A percentile compares a stretch with the other conserved stretches of the same genome.
Evolutionary conservation across 2,113 vertebrate species (phyloP).

Genomic region (Nyctibius bracteatus): DNA sequence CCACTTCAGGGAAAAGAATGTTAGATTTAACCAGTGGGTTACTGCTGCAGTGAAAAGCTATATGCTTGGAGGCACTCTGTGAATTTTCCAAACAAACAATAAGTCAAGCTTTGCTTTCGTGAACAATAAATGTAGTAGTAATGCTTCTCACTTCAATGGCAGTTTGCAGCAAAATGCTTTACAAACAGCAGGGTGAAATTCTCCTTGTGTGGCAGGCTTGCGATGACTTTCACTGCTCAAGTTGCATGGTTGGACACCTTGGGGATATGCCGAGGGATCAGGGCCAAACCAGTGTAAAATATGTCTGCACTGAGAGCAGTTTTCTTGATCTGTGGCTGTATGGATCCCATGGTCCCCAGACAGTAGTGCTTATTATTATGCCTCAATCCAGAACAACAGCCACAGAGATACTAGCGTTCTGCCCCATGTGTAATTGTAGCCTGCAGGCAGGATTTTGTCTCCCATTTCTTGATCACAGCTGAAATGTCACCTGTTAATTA

Average conservation of each 20-base stretch:
- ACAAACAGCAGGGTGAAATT: neutral
- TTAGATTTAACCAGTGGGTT: neutral
- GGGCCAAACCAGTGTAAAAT: neutral
- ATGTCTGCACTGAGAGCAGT: neutral
- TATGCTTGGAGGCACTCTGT: neutral
- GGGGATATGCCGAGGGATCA: neutral
- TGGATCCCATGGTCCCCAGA: neutral
- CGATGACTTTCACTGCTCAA: neutral
- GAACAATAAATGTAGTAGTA: neutral
- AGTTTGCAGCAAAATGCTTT: neutral
- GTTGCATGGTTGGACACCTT: neutral
- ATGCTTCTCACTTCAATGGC: neutral
- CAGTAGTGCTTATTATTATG: neutral
- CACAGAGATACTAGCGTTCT: neutral
- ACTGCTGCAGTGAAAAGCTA: neutral
- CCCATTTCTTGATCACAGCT: constrained; percentile 42
- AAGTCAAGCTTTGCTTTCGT: constrained; percentile 17
- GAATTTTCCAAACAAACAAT: neutral
- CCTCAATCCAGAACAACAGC: neutral
- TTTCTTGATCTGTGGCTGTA: neutral
- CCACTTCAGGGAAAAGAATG: constrained; percentile 25
- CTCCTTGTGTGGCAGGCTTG: neutral
- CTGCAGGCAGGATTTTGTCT: constrained; percentile 35
- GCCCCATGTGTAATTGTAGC: neutral
- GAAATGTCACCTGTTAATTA: constrained; percentile 53